These are phyloP conservation scores for Enteromius fasciolatus DNA, from an alignment of 2,797 vertebrate species.

Conservation along the genomic window DNA sequence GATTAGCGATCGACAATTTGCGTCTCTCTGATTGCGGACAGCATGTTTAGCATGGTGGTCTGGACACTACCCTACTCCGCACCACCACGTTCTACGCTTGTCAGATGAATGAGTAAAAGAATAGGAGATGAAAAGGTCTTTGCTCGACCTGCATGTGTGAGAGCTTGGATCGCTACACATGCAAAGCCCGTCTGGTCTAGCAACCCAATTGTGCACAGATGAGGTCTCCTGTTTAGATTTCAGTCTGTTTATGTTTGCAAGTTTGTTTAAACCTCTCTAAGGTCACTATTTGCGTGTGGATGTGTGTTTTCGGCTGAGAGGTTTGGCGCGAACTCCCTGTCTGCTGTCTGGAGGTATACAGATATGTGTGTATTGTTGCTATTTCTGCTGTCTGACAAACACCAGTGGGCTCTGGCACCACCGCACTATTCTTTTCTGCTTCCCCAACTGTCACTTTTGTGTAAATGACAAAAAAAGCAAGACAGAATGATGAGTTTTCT, in stretches of 20 bases:
- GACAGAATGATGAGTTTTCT: conserved; percentile 9
- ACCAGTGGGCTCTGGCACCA: conserved; percentile 41
- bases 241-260: conserved; percentile 33
- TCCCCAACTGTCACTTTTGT: conserved; percentile 34
- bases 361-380: conserved; percentile 38
- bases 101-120: conserved; percentile 36
- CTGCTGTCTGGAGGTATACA: conserved; percentile 36
- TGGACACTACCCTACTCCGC: conserved; percentile 23
- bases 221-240: conserved; percentile 30
- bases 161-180: background rate
- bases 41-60: conserved; percentile 30
- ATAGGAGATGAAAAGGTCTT: conserved; percentile 30
- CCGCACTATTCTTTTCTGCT: conserved; percentile 28
- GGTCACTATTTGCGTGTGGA: conserved; percentile 39
- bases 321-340: conserved; percentile 27
- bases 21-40: conserved; percentile 13
- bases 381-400: conserved; percentile 43
- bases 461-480: conserved; percentile 6
- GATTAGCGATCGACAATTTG: conserved; percentile 69
- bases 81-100: conserved; percentile 16
- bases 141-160: background rate
- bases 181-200: background rate
- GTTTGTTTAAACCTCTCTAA: conserved; percentile 34
- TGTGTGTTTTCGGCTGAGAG: conserved; percentile 24
- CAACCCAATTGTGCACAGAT: conserved; percentile 9